A percentile compares a stretch with the other conserved stretches of the same genome.
These are phyloP conservation scores for Oreocharis arfaki DNA, from an alignment of 2,113 vertebrate species.

Conservation along the genomic window DNA sequence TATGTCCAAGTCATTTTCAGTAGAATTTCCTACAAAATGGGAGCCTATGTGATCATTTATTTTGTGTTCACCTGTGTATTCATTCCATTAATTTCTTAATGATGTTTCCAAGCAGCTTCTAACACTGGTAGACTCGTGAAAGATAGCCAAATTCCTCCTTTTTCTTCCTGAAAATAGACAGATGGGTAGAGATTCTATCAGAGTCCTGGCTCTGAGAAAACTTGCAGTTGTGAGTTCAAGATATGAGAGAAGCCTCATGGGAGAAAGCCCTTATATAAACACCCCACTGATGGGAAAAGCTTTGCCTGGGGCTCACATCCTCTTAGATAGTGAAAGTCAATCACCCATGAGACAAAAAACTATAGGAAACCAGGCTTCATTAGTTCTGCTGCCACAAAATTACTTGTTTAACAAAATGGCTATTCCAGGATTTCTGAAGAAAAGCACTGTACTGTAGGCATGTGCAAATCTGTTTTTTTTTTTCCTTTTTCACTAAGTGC, in stretches of 20 bases:
- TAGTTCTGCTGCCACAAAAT: conserved; percentile 30
- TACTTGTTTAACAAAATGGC: conserved; percentile 10
- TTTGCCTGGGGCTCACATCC: conserved; percentile 60
- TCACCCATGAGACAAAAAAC: conserved; percentile 58
- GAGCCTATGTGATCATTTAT: not conserved
- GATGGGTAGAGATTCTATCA: conserved; percentile 51
- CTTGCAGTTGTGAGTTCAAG: conserved; percentile 46
- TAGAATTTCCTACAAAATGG: not conserved
- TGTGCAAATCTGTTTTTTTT: not conserved
- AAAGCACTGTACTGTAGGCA: not conserved
- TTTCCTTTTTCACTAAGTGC: not conserved
- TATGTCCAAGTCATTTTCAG: not conserved
- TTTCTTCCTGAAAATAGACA: conserved; percentile 5
- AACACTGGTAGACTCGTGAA: not conserved
- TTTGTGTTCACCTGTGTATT: not conserved
- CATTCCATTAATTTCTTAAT: not conserved
- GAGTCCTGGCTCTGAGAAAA: conserved; percentile 49
- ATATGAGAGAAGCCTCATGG: conserved; percentile 52
- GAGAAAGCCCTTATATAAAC: conserved; percentile 61
- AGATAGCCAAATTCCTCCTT: not conserved
- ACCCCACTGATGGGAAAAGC: conserved; percentile 58
- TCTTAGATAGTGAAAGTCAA: conserved; percentile 60
- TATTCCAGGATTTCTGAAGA: conserved; percentile 3
- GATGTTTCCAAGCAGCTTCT: not conserved
- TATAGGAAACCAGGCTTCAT: conserved; percentile 52